Percentiles rank a stretch among this genome's conserved stretches.
phyloP scores from a whole-genome alignment of 2,797 vertebrate species.

The Megaceryle alcyon region DNA sequence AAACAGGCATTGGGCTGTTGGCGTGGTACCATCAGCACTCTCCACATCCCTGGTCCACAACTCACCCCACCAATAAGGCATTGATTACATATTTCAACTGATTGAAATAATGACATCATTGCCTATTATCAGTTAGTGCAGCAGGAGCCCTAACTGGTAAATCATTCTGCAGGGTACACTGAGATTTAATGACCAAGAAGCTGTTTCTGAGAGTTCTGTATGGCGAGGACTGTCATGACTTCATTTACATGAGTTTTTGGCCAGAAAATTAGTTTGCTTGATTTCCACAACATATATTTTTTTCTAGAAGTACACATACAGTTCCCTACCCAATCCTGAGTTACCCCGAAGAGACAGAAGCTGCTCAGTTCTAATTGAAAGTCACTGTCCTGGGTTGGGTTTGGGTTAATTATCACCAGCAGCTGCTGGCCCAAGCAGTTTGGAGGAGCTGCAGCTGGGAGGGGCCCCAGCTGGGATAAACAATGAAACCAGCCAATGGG shows the following conservation, averaged over 20 bases:
- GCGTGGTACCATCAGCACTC: too few species aligned
- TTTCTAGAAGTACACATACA: neutral
- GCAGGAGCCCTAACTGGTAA: neutral
- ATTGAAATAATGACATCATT: neutral
- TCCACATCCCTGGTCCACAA: fast-evolving
- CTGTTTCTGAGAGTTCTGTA: neutral
- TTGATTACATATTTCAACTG: neutral
- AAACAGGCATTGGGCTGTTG: too few species aligned
- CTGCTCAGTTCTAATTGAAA: neutral
- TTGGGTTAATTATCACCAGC: neutral
- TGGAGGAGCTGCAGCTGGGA: too few species aligned
- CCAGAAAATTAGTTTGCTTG: neutral
- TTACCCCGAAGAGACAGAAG: neutral
- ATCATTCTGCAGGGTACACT: neutral
- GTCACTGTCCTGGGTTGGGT: neutral
- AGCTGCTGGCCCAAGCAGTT: neutral
- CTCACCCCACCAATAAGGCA: neutral
- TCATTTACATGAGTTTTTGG: neutral
- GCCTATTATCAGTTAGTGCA: neutral
- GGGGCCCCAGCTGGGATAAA: neutral
- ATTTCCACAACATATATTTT: neutral
- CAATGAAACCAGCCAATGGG: neutral
- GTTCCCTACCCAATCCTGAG: neutral
- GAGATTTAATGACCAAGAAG: neutral
- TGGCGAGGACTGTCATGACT: fast-evolving